Base-by-base conservation (phyloP, 2,113 vertebrate species). In the Cacatua alba region DNA sequence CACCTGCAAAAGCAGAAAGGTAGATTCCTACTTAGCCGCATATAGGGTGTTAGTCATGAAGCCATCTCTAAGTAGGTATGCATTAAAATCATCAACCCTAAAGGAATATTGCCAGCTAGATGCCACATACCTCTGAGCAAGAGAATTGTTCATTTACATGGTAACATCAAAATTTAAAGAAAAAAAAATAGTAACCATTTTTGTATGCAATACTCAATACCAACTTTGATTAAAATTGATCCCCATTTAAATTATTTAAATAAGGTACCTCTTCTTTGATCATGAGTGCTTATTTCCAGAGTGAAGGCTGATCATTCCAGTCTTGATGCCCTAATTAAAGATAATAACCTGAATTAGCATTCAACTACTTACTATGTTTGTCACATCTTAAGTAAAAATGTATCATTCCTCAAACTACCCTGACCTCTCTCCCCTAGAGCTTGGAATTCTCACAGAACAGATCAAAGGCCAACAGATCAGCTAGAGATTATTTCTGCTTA, bases 171-270 rank as follows among this genome's bases (percentile, higher is more conserved):
- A 92, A 96, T 17, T 28, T 72, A 86, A 94, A 85, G 70, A 57
- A 88, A 68, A 67, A 91, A 80, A 62, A 69, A 29, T 41, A 41
- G 5, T 53, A 86, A 28, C 57, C 19, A 83, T 91, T 97, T 97
- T 97, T 55, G 15, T 91, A 92, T 92, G 81, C 53, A 94, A 89
- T 96, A 94, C 43, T 91, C 83, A 91, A 71, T 92, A 97, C 74
- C 80, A 87, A 65, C 72, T 95, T 90, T 95, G 97, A 98, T 97
- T 97, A 95, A 97, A 97, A 95, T 84, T 77, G 51, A 75, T 94
- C 88, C 82, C 63, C 4, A 4, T 89, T 96, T 97, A 87, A 96
- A 97, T 97, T 92, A 97, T 95, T 97, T 95, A 97, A 95, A 95
- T 86, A 94, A 96, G 69, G 48, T 82, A 93, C 37, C 13, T 77